Percentiles rank a stretch among this genome's conserved stretches.
Conservation (phyloP, 1,140 invertebrate species). For the Drosophila nikananu region DNA sequence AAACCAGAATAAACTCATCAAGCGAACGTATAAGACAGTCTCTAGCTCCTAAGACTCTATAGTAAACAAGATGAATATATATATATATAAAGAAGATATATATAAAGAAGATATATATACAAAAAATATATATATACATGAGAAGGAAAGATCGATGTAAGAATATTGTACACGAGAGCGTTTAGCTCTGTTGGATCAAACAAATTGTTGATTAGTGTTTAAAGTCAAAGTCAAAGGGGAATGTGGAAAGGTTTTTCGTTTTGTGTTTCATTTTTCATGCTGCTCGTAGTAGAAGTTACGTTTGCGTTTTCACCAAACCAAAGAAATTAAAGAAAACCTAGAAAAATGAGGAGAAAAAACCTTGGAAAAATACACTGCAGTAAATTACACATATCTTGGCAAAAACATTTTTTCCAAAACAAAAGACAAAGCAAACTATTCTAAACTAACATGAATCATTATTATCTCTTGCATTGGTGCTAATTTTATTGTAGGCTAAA, state of each 20-base stretch:
- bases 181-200: slow-evolving; percentile 59
- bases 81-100: slow-evolving; percentile 7
- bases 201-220: slow-evolving; percentile 75
- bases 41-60: slow-evolving; percentile 59
- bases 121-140: slow-evolving; percentile 24
- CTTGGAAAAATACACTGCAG: slow-evolving; percentile 44
- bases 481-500: slow-evolving; percentile 77
- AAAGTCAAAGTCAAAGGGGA: slow-evolving; percentile 56
- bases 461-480: slow-evolving; percentile 78
- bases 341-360: slow-evolving; percentile 13
- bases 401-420: slow-evolving; percentile 40
- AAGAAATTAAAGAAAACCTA: slow-evolving; percentile 8
- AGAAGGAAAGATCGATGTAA: slow-evolving; percentile 29
- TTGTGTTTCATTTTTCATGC: slow-evolving; percentile 8
- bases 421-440: slow-evolving; percentile 8
- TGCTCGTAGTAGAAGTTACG: slow-evolving; percentile 5
- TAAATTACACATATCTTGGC: slow-evolving; percentile 72
- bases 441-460: slow-evolving; percentile 48
- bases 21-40: slow-evolving; percentile 62
- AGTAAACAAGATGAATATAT: slow-evolving; percentile 12
- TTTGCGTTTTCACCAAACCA: slow-evolving; percentile 7
- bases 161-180: slow-evolving; percentile 53
- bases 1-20: slow-evolving; percentile 57
- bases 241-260: slow-evolving; percentile 12
- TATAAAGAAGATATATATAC: slow-evolving; percentile 9